phyloP scores from a whole-genome alignment of 2,888 invertebrate species.

The Ornithoptera alexandrae region DNA sequence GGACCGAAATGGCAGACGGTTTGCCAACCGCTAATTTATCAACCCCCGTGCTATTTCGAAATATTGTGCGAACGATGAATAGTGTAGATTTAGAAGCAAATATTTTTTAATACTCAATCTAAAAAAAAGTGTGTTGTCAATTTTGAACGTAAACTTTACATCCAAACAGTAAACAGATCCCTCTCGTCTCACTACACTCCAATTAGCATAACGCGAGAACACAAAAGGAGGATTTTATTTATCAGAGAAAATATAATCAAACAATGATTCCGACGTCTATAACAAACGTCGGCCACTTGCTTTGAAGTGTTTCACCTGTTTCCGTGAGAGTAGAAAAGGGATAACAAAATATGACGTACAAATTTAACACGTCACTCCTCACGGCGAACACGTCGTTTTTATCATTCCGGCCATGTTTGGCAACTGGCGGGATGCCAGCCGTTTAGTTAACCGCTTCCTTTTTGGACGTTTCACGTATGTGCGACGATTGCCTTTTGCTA shows the following conservation, averaged over 20 bases:
- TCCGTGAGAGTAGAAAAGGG: neutral
- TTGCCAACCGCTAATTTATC: conserved; percentile 21
- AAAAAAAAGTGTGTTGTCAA: too few species aligned
- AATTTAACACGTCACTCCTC: conserved; percentile 17
- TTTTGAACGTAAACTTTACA: too few species aligned
- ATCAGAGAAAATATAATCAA: too few species aligned
- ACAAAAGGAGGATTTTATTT: too few species aligned
- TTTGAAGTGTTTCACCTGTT: conserved; percentile 21
- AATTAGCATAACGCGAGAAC: too few species aligned
- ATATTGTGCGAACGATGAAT: conserved; percentile 1
- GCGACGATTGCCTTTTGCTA: conserved; percentile 19
- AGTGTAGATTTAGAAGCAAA: too few species aligned
- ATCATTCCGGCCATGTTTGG: conserved; percentile 14
- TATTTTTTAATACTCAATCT: too few species aligned
- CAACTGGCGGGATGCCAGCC: conserved; percentile 18
- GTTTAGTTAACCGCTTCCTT: conserved; percentile 24
- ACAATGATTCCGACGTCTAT: too few species aligned
- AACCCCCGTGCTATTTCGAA: conserved; percentile 19
- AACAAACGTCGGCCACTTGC: conserved; percentile 4
- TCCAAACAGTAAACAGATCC: too few species aligned
- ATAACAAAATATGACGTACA: conserved; percentile 20
- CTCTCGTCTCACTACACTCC: too few species aligned
- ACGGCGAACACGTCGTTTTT: conserved; percentile 4
- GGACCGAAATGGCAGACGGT: conserved; percentile 8
- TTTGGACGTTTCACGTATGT: conserved; percentile 13